Evolutionary conservation across 1,140 invertebrate species (phyloP), one percentile per base, ranked within the genome.

Genomic region (Anagrus nilaparvatae): DNA sequence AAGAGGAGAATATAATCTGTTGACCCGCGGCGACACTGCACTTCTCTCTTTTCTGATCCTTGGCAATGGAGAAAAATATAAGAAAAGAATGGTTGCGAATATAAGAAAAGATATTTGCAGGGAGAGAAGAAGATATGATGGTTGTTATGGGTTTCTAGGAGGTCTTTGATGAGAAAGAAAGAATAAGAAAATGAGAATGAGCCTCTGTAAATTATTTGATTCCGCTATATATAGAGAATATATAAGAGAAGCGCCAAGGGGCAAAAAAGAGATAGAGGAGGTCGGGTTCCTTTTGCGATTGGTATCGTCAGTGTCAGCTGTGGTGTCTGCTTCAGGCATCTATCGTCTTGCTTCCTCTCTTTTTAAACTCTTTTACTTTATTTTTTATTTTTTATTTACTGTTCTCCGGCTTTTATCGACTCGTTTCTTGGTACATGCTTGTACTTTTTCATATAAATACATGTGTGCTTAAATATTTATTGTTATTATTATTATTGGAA

Each of bases 271-370:
- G 25, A 27, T 13, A 35, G 43, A 29, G 37, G 18, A 24, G 35
- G 29, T 34, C 34, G 17, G 6, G 34, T 25, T 27, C 23, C 28
- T 44, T 43, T 33, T 44, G 43, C 43, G 43, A 45, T 45, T 40
- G 43, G 43, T 45, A 40, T 46, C 38, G 44, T 45, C 43, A 45
- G 37, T 45, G 43, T 45, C 43, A 45, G 43, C 43, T 45, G 43
- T 37, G 31, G 31, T 29, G 18, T 13, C 30, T 37, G 43, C 43
- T 44, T 39, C 37, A 32, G 37, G 43, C 43, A 17, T 27, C 19
- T 36, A 25, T 25, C 35, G 28, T 34, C 23, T 47, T 31, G 7
- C 43, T 29, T 13, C 29, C 33, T 27, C 38, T 21, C 25, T n/a
- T 10, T 35, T 33, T 38, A 39, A 32, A 19, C n/a, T 38, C 13